Conservation (phyloP, 2,888 invertebrate genomes). For the Dicyrtomina minuta region DNA sequence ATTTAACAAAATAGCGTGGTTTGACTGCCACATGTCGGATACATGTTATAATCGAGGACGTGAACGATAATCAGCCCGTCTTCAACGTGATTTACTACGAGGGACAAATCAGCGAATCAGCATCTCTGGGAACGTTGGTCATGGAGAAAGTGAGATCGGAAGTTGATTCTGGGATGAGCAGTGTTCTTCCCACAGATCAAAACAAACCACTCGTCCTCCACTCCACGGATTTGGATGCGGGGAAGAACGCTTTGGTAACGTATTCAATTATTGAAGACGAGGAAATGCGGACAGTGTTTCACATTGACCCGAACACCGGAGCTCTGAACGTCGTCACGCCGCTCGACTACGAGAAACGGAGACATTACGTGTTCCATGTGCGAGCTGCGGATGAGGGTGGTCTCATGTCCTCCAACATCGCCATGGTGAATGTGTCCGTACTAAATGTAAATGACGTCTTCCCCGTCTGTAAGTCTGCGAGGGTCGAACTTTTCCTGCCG, state of each 20-base stretch:
- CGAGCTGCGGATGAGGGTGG: slow-evolving; percentile 80
- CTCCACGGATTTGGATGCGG: slow-evolving; percentile 81
- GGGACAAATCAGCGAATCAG: slow-evolving; percentile 76
- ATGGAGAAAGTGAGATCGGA: slow-evolving; percentile 53
- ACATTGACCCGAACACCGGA: slow-evolving; percentile 83
- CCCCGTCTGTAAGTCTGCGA: slow-evolving; percentile 42
- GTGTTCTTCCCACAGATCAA: slow-evolving; percentile 4
- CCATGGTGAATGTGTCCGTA: slow-evolving; percentile 76
- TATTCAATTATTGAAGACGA: slow-evolving; percentile 79
- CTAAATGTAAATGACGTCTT: slow-evolving; percentile 50
- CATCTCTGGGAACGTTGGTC: slow-evolving; percentile 65
- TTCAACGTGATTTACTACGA: slow-evolving; percentile 59
- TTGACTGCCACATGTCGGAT: slow-evolving; percentile 46
- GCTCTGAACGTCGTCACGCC: slow-evolving; percentile 75
- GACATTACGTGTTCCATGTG: slow-evolving; percentile 75
- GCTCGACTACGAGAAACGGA: slow-evolving; percentile 76
- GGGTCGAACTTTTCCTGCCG: slow-evolving; percentile 50
- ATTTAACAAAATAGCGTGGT: slow-evolving; percentile 40
- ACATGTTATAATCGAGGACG: slow-evolving; percentile 46
- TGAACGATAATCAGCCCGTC: slow-evolving; percentile 47
- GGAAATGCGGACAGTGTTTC: slow-evolving; percentile 74
- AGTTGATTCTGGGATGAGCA: background rate
- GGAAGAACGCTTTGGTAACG: slow-evolving; percentile 78
- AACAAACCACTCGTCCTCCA: slow-evolving; percentile 74
- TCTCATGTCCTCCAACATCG: slow-evolving; percentile 74